Base-by-base conservation (phyloP, 2,113 vertebrate genomes). In the Sitta europaea region DNA sequence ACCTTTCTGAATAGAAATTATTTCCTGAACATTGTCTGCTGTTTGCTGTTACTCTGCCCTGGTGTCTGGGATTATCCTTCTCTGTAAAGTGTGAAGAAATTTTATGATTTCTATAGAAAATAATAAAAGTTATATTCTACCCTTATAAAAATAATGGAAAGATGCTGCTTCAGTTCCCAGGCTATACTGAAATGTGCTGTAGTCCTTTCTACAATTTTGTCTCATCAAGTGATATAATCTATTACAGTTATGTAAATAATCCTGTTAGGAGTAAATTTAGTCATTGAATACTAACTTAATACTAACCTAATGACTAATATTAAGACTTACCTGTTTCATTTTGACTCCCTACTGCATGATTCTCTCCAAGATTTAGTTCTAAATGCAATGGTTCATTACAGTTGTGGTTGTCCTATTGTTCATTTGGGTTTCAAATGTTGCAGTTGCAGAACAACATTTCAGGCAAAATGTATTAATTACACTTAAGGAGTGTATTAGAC, bases 391-490 rank as follows among this genome's bases (percentile, higher is more conserved):
- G 53, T 95, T 95, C 28, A 2, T 85, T 71, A 76, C 40, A n/a
- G 14, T 65, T 81, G 54, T 29, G 35, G 16, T 96, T 95, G 80
- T 92, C 79, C 79, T 92, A 5, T 95, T 86, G 36, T 92, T 97
- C 83, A 38, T 93, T 97, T 87, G 54, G 22, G 57, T 94, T 96
- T 97, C n/a, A n/a, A n/a, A n/a, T n/a, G n/a, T n/a, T n/a, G n/a
- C 94, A 92, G 78, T 73, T 92, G 90, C 94, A 94, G 81, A 97
- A 90, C 86, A 73, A 47, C 89, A 87, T 97, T 97, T 97, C 92
- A 85, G 87, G 95, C 67, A 91, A 95, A 97, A 96, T 94, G 65
- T 97, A 87, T 96, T 97, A 95, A 96, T 96, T 97, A 94, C 53
- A 25, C 82, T 92, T 97, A 95, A 93, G 92, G 86, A 97, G 83